Percentiles rank a stretch among this genome's conserved stretches.
These are phyloP conservation scores for Gymnosoma rotundatum DNA, from an alignment of 2,888 invertebrate species.

Conservation along the genomic window DNA sequence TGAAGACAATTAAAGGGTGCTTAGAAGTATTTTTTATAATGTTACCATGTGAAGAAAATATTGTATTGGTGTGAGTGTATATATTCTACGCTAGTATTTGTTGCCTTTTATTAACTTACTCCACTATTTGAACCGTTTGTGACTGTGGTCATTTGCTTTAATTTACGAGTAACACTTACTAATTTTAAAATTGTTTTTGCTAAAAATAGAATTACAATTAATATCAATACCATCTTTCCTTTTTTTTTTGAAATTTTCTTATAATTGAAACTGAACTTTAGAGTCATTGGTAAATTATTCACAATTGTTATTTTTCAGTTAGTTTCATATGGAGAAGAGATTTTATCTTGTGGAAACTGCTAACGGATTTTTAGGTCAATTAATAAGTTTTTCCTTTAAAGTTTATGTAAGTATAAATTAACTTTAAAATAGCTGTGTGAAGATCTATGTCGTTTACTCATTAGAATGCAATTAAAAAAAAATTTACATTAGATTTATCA, in stretches of 20 bases:
- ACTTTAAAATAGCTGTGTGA: neutral
- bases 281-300: constrained; percentile 40
- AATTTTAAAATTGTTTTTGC: constrained; percentile 54
- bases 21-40: constrained; percentile 19
- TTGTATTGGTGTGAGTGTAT: constrained; percentile 17
- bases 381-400: constrained; percentile 5
- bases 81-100: constrained; percentile 34
- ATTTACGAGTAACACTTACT: constrained; percentile 67
- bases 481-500: too few relatives aligned
- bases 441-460: neutral
- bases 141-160: constrained; percentile 51
- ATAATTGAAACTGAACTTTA: constrained; percentile 64
- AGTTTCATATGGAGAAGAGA: constrained; percentile 29
- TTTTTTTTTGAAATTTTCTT: constrained; percentile 13
- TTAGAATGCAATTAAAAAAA: neutral
- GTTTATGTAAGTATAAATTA: constrained; percentile 5
- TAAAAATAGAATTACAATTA: constrained; percentile 66
- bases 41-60: neutral
- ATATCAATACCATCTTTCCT: constrained; percentile 10
- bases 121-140: neutral
- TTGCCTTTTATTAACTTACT: neutral
- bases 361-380: constrained; percentile 63
- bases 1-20: constrained; percentile 55
- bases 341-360: constrained; percentile 61
- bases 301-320: constrained; percentile 40